Percentiles rank a stretch among this genome's conserved stretches.
phyloP scores from a whole-genome alignment of 2,113 vertebrate species.

The Centropus unirufus region DNA sequence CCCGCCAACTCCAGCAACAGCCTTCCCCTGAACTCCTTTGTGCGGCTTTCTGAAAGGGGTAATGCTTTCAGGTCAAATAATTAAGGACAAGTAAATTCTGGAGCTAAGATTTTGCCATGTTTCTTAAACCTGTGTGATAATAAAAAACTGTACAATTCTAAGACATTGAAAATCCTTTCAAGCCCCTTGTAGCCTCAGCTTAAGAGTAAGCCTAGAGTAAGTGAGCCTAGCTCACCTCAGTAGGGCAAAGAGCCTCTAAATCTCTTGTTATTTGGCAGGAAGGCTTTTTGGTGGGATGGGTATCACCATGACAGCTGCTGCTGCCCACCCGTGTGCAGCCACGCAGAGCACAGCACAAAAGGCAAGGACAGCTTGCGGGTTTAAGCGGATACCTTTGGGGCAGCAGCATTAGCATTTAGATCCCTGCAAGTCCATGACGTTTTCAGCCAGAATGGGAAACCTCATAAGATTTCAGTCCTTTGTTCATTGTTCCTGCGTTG shows the following conservation, averaged over 20 bases:
- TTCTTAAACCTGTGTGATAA: not conserved
- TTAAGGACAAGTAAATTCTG: not conserved
- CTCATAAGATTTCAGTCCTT: not conserved
- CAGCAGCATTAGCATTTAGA: not conserved
- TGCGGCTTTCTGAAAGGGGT: not conserved
- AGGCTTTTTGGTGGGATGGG: not conserved
- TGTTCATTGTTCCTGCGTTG: not conserved
- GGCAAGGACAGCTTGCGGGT: fast-evolving
- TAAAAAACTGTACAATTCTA: not conserved
- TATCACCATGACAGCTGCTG: not conserved
- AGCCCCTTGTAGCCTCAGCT: not conserved
- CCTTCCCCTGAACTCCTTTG: not conserved
- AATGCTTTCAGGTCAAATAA: not conserved
- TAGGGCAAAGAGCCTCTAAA: not conserved
- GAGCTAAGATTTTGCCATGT: not conserved
- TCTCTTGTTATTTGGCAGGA: fast-evolving
- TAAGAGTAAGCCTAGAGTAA: too few species aligned
- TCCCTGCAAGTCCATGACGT: not conserved
- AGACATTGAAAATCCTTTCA: not conserved
- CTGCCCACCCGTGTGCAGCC: fast-evolving
- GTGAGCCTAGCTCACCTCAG: not conserved
- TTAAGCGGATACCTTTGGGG: not conserved
- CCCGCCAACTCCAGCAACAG: not conserved
- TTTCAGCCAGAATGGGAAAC: not conserved
- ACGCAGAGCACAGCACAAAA: not conserved